Base-by-base conservation (phyloP, 2,113 vertebrate species). In the Triplophysa siluroides region DNA sequence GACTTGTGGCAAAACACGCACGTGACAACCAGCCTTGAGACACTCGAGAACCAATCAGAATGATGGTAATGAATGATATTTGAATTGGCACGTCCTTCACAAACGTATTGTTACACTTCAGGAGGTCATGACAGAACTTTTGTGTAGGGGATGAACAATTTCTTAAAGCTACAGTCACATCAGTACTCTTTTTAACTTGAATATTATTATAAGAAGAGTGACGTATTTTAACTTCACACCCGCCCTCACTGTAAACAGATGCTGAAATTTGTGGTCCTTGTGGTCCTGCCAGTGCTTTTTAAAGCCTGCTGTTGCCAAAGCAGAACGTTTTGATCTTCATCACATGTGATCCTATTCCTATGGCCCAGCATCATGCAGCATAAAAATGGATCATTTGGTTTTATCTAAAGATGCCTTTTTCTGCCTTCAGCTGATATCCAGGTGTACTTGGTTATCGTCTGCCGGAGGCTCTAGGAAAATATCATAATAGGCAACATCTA, bases 401-500 rank as follows among this genome's bases (percentile, higher is more conserved):
- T 8, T 1, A 16, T 73, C 21, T n/a, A 41, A 60, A 21, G 12
- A 43, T 60, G n/a, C 9, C 8, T 47, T 58, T 67, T 19, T 47
- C 19, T 63, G 56, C 21, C 7, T 61, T 26, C 26, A 29, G 18
- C 14, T 47, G 33, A 19, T 33, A 61, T 47, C 1, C 5, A 7
- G 24, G 24, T 12, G 10, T 18, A 5, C n/a, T 21, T 68, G 16
- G 8, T 62, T 50, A 50, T 62, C 56, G 23, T 33, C 52, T 62
- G 45, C 74, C 33, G 72, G 41, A 56, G 33, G 45, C 33, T 45
- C 21, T 3, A n/a, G 26, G 64, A 6, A 65, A 71, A 81, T 76
- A 58, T 23, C 12, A 11, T 63, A 29, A 71, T 29, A 52, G 38
- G 33, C 50, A 60, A 78, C 43, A 63, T 76, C 41, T 76, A 23